These are phyloP conservation scores for Drosophila anomelani DNA, from an alignment of 2,888 invertebrate species.

Conservation along the genomic window DNA sequence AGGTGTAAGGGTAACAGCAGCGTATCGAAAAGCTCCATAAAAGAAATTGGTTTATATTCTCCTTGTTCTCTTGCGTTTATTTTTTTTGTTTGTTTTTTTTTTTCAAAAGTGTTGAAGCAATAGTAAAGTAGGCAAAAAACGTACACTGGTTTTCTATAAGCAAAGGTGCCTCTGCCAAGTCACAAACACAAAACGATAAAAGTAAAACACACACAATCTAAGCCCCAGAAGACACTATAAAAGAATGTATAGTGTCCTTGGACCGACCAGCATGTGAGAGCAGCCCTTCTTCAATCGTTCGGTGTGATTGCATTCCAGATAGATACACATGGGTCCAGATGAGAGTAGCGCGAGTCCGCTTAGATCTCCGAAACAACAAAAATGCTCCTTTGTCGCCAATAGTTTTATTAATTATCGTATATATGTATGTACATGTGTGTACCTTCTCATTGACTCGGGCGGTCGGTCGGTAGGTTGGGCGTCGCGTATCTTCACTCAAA, in stretches of 20 bases:
- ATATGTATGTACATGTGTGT: neutral
- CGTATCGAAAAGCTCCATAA: conserved; percentile 27
- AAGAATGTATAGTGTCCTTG: neutral
- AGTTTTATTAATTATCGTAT: conserved; percentile 21
- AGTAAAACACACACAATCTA: conserved; percentile 4
- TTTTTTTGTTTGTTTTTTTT: conserved; percentile 16
- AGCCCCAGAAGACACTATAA: conserved; percentile 5
- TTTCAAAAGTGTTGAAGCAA: conserved; percentile 41
- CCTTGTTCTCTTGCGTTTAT: conserved; percentile 8
- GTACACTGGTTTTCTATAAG: conserved; percentile 53
- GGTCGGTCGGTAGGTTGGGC: conserved; percentile 4
- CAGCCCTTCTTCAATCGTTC: conserved; percentile 10
- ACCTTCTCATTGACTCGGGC: conserved; percentile 19
- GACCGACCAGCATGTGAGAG: conserved; percentile 1
- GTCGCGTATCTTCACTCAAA: conserved; percentile 25
- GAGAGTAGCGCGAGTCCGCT: conserved; percentile 10
- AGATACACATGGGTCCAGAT: conserved; percentile 9
- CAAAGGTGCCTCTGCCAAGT: conserved; percentile 44
- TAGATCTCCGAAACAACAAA: conserved; percentile 13
- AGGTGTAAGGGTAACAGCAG: conserved; percentile 31
- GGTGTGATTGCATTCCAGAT: conserved; percentile 42
- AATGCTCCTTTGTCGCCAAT: conserved; percentile 25
- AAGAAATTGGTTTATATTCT: conserved; percentile 19
- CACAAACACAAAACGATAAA: conserved; percentile 43
- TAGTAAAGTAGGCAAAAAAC: conserved; percentile 38